Conservation (phyloP, 2,888 invertebrate species). For the Drosophila stalkeri region DNA sequence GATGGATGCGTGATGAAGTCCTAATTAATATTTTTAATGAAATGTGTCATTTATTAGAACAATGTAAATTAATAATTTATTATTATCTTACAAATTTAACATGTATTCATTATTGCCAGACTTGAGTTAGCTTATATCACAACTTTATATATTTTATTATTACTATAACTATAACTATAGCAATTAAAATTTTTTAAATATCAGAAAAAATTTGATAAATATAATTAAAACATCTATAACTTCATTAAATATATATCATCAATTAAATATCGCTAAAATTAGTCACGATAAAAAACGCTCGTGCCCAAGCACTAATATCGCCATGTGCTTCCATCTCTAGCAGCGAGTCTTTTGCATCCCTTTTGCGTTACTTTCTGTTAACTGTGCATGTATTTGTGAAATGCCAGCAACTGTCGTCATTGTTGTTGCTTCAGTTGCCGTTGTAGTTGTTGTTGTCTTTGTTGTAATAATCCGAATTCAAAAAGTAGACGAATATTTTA, state of each 20-base stretch:
- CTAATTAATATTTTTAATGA: neutral
- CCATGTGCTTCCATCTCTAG: constrained; percentile 37
- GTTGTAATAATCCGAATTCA: constrained; percentile 81
- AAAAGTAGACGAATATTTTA: constrained; percentile 82
- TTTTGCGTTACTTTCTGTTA: constrained; percentile 59
- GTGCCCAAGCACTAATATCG: neutral
- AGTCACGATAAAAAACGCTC: neutral
- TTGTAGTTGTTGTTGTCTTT: constrained; percentile 24
- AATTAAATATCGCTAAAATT: neutral
- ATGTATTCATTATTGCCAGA: neutral
- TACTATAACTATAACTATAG: too few species aligned
- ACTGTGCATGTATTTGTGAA: constrained; percentile 54
- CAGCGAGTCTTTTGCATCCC: constrained; percentile 68
- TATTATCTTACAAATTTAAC: neutral
- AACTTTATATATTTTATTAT: neutral
- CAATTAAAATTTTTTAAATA: too few species aligned
- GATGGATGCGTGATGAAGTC: constrained; percentile 32
- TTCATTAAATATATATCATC: neutral
- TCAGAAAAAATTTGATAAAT: neutral
- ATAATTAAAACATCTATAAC: neutral
- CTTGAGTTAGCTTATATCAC: neutral
- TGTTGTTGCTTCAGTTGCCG: constrained; percentile 41
- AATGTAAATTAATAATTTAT: neutral
- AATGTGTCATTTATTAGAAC: neutral
- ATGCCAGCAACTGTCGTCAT: constrained; percentile 61